These are phyloP conservation scores for Amyelois transitella DNA, from an alignment of 1,140 invertebrate species.

Conservation along the genomic window DNA sequence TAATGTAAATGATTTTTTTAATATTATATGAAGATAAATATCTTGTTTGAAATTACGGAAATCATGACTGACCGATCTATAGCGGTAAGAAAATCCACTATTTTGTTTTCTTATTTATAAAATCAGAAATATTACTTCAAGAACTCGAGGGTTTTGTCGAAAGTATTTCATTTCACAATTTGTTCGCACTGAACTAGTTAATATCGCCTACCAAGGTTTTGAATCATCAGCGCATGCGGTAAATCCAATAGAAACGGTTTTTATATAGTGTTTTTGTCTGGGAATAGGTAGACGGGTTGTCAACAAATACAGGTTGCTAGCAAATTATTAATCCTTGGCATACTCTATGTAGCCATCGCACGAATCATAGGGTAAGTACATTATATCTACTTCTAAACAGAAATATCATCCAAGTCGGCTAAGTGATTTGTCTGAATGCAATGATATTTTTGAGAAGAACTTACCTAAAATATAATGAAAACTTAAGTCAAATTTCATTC, in stretches of 20 bases:
- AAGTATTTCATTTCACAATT: neutral
- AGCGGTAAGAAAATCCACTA: constrained; percentile 35
- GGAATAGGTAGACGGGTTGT: neutral
- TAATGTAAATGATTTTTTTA: neutral
- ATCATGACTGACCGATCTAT: constrained; percentile 53
- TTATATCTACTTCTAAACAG: no score
- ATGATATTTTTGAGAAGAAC: no score
- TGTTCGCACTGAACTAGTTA: no score
- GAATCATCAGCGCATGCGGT: neutral
- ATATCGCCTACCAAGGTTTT: neutral
- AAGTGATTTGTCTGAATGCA: no score
- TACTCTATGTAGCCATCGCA: no score
- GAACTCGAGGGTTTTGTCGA: constrained; percentile 18
- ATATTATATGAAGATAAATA: neutral
- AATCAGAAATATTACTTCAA: constrained; percentile 19
- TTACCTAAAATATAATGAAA: constrained; percentile 1
- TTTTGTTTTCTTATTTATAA: constrained; percentile 11
- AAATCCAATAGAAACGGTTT: neutral
- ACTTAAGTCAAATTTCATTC: neutral
- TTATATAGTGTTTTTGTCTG: neutral
- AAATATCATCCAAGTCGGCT: no score
- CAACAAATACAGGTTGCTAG: neutral
- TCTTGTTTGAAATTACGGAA: neutral
- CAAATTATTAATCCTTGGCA: no score
- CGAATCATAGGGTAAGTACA: no score